Percentiles rank a stretch among this genome's conserved stretches.
These are phyloP conservation scores for Dastarcus helophoroides DNA, from an alignment of 2,888 invertebrate species.

Conservation along the genomic window DNA sequence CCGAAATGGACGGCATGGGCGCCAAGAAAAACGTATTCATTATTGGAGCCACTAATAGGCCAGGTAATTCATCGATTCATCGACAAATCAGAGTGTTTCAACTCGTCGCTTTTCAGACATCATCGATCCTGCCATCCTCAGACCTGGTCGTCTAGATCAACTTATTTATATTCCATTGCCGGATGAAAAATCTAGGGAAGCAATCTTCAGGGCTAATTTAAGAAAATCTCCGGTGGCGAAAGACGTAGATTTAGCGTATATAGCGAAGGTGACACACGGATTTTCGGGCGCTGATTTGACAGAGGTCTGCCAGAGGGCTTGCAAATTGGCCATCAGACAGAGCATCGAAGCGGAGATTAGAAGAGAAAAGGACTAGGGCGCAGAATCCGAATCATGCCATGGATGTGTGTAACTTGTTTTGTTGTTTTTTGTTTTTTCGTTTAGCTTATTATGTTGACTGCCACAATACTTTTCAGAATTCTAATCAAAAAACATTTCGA, in stretches of 20 bases:
- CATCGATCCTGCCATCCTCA: constrained; percentile 96
- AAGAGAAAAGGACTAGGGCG: constrained; percentile 75
- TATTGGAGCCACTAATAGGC: constrained; percentile 89
- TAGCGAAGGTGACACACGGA: constrained; percentile 85
- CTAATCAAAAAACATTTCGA: too few species aligned
- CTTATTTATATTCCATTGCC: constrained; percentile 99
- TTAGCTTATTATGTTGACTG: too few species aligned
- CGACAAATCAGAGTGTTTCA: constrained; percentile 2
- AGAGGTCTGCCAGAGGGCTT: constrained; percentile 98
- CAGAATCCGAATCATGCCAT: constrained; percentile 65
- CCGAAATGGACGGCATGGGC: constrained; percentile 99
- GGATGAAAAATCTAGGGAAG: constrained; percentile 94
- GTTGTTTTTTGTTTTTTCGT: constrained; percentile 5
- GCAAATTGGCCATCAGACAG: constrained; percentile 97
- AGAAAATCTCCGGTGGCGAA: constrained; percentile 92
- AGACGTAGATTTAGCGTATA: constrained; percentile 84
- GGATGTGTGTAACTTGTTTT: constrained; percentile 56
- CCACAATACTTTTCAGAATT: too few species aligned
- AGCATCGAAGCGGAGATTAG: constrained; percentile 93
- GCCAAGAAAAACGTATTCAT: constrained; percentile 99
- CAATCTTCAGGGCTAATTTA: constrained; percentile 90
- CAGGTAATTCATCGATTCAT: constrained; percentile 32
- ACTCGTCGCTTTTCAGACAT: constrained; percentile 56
- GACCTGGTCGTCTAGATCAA: constrained; percentile 98
- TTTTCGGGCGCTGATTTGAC: constrained; percentile 99